Base-by-base conservation (phyloP, 2,888 invertebrate genomes). In the Coelopa pilipes region DNA sequence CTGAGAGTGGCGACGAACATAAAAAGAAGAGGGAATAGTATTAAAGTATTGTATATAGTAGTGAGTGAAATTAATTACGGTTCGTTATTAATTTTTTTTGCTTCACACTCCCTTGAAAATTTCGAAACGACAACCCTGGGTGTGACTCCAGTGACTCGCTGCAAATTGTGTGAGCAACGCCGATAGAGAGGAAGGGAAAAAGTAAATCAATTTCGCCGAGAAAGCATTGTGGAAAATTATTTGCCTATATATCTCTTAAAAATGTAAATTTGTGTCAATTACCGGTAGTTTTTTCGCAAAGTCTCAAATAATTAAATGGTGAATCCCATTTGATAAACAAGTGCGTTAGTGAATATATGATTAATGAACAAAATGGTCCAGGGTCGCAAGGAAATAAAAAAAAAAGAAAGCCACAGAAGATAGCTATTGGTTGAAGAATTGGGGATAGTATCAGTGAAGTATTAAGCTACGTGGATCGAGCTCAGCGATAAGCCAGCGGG, bases 131-230 rank as follows among this genome's bases (percentile, higher is more conserved):
- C 24, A 34, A 34, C 34, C 34, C 34, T 34, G 34, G 34, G 13
- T 17, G 21, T 59, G 62, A 24, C 70, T 68, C 70, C 72, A 75
- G 74, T 77, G 70, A 74, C 60, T 73, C 19, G 59, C 70, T 63
- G 68, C 17, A 75, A 66, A 74, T 76, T 73, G 72, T 72, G 17
- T 65, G 74, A 71, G 60, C 62, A 74, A 69, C 72, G 72, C 75
- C 75, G 74, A 65, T 72, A 57, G 57, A 63, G 60, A 21, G 60
- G 60, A 60, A n/a, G 55, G 55, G 55, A 55, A 19, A 55, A 55
- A n/a, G 17, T 55, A 63, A 60, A 69, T 74, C 73, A 70, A 74
- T 73, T 70, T 34, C 49, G 70, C 50, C 55, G 59, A 75, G 24
- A 63, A 63, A 34, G 60, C 45, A 62, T 71, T 70, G 46, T 21